Evolutionary conservation across 2,797 vertebrate species (phyloP), one percentile per base, ranked within the genome.

Genomic region (Melanotaenia trifasciata): DNA sequence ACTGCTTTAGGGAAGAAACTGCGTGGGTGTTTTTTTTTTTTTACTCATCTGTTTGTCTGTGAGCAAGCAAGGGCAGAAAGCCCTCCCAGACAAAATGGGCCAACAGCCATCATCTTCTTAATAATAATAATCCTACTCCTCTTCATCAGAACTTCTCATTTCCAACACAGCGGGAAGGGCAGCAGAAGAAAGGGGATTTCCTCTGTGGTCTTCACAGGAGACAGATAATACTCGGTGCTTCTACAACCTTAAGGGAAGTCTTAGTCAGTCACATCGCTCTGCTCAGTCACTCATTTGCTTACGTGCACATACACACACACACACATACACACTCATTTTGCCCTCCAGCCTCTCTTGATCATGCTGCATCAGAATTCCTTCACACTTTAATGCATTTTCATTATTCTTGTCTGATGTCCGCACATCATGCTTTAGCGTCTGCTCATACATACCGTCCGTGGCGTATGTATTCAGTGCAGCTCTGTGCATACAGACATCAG

Each of bases 391-490:
- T 89, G 89, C 89, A 90, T 86, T 88, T 85, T 70, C 69, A 18
- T 82, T 84, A n/a, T 80, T 73, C 74, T 74, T 5, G 14, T 84
- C 87, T 92, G 90, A 91, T 92, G 91, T 92, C 90, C 64, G 79
- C 76, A 47, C 84, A 71, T 90, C 92, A 94, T 92, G 91, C 90
- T 83, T 88, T 45, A 43, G 72, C 58, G 76, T 89, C 84, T 86
- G 88, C 86, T 86, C 92, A 93, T 93, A 94, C 93, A 93, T 91
- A 92, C 89, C 22, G 75, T 73, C 76, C 35, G 8, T 18, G 63
- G 79, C 36, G 86, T 92, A 93, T 94, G 92, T 94, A 93, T 92
- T 87, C 82, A 79, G 79, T 26, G 82, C 91, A 88, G 88, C 16
- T 73, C 76, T 32, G 36, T 70, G 76, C 87, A 82, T 70, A 84